These are phyloP conservation scores for Pycnonotus jocosus DNA, from an alignment of 2,113 vertebrate species.

Conservation along the genomic window DNA sequence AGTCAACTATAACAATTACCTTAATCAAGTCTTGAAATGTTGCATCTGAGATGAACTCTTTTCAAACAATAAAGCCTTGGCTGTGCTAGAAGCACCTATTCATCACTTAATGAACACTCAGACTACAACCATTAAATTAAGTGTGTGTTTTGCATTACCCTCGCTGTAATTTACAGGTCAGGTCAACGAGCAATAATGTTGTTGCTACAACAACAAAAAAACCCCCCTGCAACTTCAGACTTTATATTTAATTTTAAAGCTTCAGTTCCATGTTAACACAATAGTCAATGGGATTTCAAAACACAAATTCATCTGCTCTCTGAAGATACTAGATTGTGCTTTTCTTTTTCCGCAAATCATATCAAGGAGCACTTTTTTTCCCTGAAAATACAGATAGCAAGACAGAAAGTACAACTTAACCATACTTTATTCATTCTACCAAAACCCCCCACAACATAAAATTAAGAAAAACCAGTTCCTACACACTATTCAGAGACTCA, in stretches of 20 bases:
- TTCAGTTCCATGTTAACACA: background rate
- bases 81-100: background rate
- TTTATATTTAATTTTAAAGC: background rate
- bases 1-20: background rate
- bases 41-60: conserved; percentile 1
- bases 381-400: background rate
- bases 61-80: conserved; percentile 12
- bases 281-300: background rate
- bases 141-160: background rate
- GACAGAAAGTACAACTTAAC: background rate
- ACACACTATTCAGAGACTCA: background rate
- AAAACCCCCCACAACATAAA: background rate
- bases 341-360: background rate
- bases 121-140: background rate
- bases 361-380: background rate
- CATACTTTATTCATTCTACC: background rate
- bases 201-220: background rate
- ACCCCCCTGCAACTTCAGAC: background rate
- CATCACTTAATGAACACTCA: background rate
- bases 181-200: background rate
- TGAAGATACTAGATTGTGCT: background rate
- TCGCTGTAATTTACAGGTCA: background rate
- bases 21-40: background rate
- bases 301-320: background rate
- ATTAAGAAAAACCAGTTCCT: background rate